Base-by-base conservation (phyloP, 2,797 vertebrate genomes). In the Scolopax rusticola region DNA sequence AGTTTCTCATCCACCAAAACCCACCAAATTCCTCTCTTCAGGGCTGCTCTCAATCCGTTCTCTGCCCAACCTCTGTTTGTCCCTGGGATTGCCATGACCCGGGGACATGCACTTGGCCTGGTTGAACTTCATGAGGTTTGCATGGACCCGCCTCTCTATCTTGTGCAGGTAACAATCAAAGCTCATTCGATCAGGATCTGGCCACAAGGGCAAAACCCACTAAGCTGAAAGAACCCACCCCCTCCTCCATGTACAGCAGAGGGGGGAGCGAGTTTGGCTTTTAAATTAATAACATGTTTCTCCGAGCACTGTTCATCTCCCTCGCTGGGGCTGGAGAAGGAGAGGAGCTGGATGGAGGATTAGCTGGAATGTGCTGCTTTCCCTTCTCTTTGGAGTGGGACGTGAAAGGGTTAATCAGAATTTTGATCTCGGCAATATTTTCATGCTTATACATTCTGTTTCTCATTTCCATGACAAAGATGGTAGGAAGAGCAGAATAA, bases 391-490 rank as follows among this genome's bases (percentile, higher is more conserved):
- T 2, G 9, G 48, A 70, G 76, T 11, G 0, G 4, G 57, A 19
- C 28, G 0, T 18, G 97, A 98, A 98, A 97, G 97, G 97, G 98
- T 98, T 98, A 98, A 96, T 89, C 69, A 84, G 94, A 89, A 97
- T 97, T 97, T 97, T 80, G 75, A 94, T 97, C 92, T 97, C 89
- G 93, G 97, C 85, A 97, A 95, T 98, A 97, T 94, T 94, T 98
- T 97, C 94, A 76, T 97, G 97, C 97, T 98, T 98, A 96, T 97
- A 97, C 96, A 97, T 97, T 98, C 97, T 96, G 97, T 95, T 98
- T 97, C 98, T 98, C 97, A 98, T 98, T 98, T 98, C 98, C 98
- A 98, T 98, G 98, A 98, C 97, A 98, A 98, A 98, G 98, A 97
- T 97, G 97, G 96, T 97, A 97, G 97, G 97, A 97, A 98, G 97